These are phyloP conservation scores for Ptychadena robeensis DNA, from an alignment of 2,797 vertebrate genomes.

Conservation along the genomic window DNA sequence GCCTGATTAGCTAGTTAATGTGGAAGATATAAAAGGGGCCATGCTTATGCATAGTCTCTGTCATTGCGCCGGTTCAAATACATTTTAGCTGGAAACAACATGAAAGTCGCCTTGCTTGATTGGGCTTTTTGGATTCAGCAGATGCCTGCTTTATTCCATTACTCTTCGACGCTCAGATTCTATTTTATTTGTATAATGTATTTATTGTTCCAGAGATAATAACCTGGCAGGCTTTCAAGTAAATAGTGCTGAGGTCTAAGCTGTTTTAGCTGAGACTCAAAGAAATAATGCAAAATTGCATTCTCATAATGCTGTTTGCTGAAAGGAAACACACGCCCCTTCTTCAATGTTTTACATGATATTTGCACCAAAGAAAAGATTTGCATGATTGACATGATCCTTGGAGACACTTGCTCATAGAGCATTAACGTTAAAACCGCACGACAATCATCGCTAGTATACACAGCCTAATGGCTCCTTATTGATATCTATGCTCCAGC, in stretches of 20 bases:
- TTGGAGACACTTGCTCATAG: conserved; percentile 13
- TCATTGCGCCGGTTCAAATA: conserved; percentile 58
- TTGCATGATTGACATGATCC: conserved; percentile 33
- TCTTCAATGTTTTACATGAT: conserved; percentile 32
- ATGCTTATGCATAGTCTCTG: conserved; percentile 53
- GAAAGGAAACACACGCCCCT: conserved; percentile 11
- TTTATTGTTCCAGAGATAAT: conserved; percentile 60
- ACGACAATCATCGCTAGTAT: background rate
- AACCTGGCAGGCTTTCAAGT: conserved; percentile 53
- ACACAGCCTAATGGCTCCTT: background rate
- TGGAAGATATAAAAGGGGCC: conserved; percentile 56
- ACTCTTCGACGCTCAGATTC: conserved; percentile 36
- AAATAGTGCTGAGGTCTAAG: conserved; percentile 45
- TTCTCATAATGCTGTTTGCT: conserved; percentile 33
- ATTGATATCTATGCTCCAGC: background rate
- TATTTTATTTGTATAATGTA: conserved; percentile 56
- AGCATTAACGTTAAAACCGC: conserved; percentile 11
- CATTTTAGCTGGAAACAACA: conserved; percentile 52
- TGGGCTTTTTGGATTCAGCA: conserved; percentile 55
- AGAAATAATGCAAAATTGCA: conserved; percentile 52
- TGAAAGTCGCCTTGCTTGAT: conserved; percentile 49
- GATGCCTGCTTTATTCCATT: conserved; percentile 60
- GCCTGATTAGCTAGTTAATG: conserved; percentile 59
- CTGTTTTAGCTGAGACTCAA: conserved; percentile 46
- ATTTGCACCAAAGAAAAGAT: conserved; percentile 39